Conservation (phyloP, 1,140 invertebrate species). For the Metopolophium dirhodum region DNA sequence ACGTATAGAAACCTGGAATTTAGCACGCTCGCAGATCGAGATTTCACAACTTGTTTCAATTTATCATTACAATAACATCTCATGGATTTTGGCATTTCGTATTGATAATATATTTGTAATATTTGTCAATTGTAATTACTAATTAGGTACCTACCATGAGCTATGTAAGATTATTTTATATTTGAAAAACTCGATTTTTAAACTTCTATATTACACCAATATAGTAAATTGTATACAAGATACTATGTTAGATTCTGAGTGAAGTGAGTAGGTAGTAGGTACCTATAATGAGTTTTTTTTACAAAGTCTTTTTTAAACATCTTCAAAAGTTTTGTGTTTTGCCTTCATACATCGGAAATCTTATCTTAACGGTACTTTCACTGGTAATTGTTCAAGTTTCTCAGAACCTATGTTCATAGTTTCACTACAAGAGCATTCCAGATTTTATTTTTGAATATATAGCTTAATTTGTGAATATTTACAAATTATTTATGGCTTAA, state of each 20-base stretch:
- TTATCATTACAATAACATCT: background rate
- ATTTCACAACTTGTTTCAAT: background rate
- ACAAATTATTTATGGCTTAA: background rate
- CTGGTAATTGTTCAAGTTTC: background rate
- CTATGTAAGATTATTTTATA: background rate
- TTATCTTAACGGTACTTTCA: background rate
- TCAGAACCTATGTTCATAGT: background rate
- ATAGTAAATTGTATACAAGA: background rate
- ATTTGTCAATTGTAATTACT: background rate
- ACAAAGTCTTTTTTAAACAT: background rate
- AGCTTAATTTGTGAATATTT: background rate
- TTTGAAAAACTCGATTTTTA: background rate
- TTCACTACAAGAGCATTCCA: background rate
- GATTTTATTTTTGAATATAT: background rate
- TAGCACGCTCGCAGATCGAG: too few relatives aligned
- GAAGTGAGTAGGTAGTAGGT: too few relatives aligned
- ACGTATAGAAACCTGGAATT: too few relatives aligned
- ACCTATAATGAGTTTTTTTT: background rate
- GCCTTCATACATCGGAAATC: background rate
- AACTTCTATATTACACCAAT: background rate
- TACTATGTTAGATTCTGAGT: too few relatives aligned
- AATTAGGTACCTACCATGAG: background rate
- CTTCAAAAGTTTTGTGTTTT: background rate
- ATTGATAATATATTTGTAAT: background rate
- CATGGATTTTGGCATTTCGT: background rate